Base-by-base conservation (phyloP, 2,888 invertebrate genomes). In the Caenorhabditis doughertyi region DNA sequence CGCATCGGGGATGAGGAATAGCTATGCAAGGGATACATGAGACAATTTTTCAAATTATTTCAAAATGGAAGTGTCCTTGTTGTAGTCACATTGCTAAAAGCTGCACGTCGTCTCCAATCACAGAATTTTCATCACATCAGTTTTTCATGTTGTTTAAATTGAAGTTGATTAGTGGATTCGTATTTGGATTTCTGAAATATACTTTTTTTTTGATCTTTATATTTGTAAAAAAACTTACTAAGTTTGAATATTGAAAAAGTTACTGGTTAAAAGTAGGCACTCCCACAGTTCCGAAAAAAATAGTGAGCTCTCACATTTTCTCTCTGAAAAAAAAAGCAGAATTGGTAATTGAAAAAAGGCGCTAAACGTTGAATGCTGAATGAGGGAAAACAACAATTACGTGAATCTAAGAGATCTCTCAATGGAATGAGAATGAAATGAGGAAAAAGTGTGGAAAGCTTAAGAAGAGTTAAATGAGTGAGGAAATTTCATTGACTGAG, bases 61-160 rank as follows among this genome's bases (percentile, higher is more conserved):
- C n/a, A 39, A 44, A n/a, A 25, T 21, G 27, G 68, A 51, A 18
- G n/a, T n/a, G 53, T 29, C 25, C 2, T 32, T 5, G 35, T 44
- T 29, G 62, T 47, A 16, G 25, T 1, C 18, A n/a, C 32, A 47
- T 44, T 64, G 70, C 47, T 13, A 74, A n/a, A 79, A 84, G 84
- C 85, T 85, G 83, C 83, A 85, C 83, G 84, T 83, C 85, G 71
- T 81, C 85, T 85, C 85, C 84, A 85, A 85, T 85, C 85, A 85
- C 85, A 85, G 85, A 76, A 72, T 60, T 65, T 74, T 81, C 84
- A 85, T 85, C 83, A 85, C 85, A 85, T 73, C 72, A 73, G 79
- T 70, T 81, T 76, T 77, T 62, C 68, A 68, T 76, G 67, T 51
- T 76, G 74, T 35, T 74, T 32, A n/a, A 29, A 35, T 35, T 35